Evolutionary conservation across 2,888 invertebrate species (phyloP).

Genomic region (Eupithecia abbreviata): DNA sequence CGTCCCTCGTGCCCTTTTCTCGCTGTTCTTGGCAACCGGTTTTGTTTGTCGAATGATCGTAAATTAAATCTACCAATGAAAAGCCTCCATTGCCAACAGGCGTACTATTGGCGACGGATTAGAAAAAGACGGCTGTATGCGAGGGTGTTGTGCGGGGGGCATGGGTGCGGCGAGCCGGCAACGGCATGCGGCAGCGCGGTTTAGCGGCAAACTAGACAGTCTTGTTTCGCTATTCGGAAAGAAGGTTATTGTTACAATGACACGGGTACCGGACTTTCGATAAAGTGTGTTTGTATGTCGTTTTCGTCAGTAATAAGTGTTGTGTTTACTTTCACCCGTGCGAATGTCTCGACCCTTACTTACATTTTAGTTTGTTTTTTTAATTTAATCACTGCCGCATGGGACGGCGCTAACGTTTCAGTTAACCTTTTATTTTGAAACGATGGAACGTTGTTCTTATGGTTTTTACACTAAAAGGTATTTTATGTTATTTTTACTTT

Average conservation of each 20-base stretch:
- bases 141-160: conserved; percentile 62
- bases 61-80: conserved; percentile 71
- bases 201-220: conserved; percentile 61
- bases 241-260: conserved; percentile 82
- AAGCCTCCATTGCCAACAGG: conserved; percentile 60
- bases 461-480: conserved; percentile 92
- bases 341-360: conserved; percentile 82
- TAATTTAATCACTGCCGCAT: conserved; percentile 79
- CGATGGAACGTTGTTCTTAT: conserved; percentile 91
- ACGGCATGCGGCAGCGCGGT: conserved; percentile 60
- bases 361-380: conserved; percentile 79
- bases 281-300: conserved; percentile 84
- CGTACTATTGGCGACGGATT: conserved; percentile 76
- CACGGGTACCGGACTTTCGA: conserved; percentile 80
- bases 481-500: conserved; percentile 85
- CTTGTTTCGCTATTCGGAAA: conserved; percentile 79
- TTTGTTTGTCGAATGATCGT: conserved; percentile 79
- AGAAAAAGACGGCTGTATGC: conserved; percentile 55
- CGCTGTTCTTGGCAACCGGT: conserved; percentile 78
- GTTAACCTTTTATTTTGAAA: conserved; percentile 85
- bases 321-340: conserved; percentile 83
- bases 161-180: conserved; percentile 69
- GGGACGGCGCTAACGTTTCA: conserved; percentile 83
- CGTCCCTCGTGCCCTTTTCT: conserved; percentile 79
- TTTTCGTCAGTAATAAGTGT: conserved; percentile 83